Evolutionary conservation across 2,113 vertebrate species (phyloP).

Genomic region (Albula glossodonta): DNA sequence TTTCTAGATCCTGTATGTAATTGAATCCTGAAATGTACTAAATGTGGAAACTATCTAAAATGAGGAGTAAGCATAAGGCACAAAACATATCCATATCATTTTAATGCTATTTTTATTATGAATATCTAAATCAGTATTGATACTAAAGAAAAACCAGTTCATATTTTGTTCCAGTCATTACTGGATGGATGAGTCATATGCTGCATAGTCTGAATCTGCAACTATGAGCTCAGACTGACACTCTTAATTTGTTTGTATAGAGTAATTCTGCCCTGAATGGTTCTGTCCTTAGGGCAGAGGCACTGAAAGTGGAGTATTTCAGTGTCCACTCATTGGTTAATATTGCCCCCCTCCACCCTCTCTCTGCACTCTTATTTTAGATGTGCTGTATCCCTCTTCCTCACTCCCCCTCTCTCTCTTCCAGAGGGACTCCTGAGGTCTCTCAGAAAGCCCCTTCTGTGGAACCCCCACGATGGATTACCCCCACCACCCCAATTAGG

Average conservation of each 20-base stretch:
- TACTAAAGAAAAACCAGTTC: background rate
- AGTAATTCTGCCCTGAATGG: background rate
- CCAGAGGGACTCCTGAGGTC: conserved; percentile 62
- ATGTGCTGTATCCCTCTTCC: conserved; percentile 55
- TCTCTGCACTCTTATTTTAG: conserved; percentile 58
- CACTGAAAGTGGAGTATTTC: conserved; percentile 61
- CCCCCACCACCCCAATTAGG: conserved; percentile 6
- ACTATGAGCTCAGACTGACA: background rate
- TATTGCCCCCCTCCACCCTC: conserved; percentile 48
- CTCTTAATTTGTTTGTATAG: background rate
- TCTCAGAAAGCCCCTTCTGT: conserved; percentile 41
- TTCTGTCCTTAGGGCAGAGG: conserved; percentile 21
- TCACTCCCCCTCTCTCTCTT: conserved; percentile 54
- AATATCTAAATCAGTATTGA: background rate
- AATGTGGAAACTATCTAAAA: background rate
- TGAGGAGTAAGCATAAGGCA: background rate
- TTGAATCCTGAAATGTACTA: background rate
- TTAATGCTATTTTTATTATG: background rate
- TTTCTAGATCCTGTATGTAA: background rate
- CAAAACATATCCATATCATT: background rate
- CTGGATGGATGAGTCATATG: background rate
- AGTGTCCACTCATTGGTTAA: conserved; percentile 48
- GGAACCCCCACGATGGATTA: conserved; percentile 53
- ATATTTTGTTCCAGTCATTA: background rate
- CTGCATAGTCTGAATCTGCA: background rate